Percentiles rank a stretch among this genome's conserved stretches.
phyloP scores from a whole-genome alignment of 2,888 invertebrate species.

The Tridacna crocea region DNA sequence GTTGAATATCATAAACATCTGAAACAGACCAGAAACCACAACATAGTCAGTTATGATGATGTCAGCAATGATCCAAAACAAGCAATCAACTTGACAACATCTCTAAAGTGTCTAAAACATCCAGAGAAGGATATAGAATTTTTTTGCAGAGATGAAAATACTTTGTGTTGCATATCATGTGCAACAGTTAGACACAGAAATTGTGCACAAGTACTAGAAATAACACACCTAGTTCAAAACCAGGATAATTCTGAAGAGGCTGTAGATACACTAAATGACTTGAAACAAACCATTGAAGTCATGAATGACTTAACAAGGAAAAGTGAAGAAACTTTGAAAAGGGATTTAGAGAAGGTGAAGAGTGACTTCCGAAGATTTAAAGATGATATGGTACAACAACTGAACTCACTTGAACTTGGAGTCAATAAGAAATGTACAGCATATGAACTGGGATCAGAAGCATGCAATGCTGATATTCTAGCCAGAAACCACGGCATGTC shows the following conservation, averaged over 20 bases:
- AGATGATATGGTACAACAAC: not conserved
- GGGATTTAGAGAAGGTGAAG: not conserved
- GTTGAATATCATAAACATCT: too few relatives aligned
- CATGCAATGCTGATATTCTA: not conserved
- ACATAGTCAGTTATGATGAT: not conserved
- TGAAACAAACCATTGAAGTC: too few relatives aligned
- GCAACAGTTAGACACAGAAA: not conserved
- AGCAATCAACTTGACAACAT: conserved; percentile 6
- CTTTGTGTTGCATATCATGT: conserved; percentile 4
- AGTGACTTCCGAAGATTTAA: not conserved
- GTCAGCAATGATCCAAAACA: conserved; percentile 1
- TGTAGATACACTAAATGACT: too few relatives aligned
- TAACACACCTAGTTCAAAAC: not conserved
- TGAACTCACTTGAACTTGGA: not conserved
- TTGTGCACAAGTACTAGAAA: not conserved
- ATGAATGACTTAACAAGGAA: too few relatives aligned
- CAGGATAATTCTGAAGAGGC: too few relatives aligned
- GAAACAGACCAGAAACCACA: not conserved
- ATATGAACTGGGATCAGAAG: not conserved
- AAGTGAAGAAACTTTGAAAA: too few relatives aligned
- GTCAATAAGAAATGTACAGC: conserved; percentile 1
- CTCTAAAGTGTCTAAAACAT: not conserved
- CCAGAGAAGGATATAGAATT: not conserved
- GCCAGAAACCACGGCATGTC: not conserved
- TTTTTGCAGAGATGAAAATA: not conserved